phyloP scores from a whole-genome alignment of 2,797 vertebrate species.

The Scolopax rusticola region DNA sequence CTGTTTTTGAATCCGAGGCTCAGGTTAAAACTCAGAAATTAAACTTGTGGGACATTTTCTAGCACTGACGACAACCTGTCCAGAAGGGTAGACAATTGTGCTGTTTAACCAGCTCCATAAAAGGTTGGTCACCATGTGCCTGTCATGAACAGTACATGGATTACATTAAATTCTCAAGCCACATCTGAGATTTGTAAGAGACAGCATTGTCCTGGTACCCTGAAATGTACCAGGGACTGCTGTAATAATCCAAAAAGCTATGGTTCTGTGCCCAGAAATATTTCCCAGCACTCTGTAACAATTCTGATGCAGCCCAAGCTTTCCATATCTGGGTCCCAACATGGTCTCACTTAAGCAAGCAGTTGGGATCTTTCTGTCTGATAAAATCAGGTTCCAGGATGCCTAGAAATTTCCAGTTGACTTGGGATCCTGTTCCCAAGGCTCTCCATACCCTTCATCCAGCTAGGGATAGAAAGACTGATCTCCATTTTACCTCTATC shows the following conservation, averaged over 20 bases:
- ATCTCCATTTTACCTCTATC: background rate
- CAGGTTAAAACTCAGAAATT: background rate
- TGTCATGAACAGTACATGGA: background rate
- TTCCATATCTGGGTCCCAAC: background rate
- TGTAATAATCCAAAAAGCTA: background rate
- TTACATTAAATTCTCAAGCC: background rate
- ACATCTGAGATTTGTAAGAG: background rate
- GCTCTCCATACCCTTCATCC: background rate
- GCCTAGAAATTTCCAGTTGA: background rate
- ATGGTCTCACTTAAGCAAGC: background rate
- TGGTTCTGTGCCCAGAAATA: background rate
- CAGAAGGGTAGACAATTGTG: background rate
- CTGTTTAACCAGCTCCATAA: background rate
- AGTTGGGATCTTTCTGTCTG: background rate
- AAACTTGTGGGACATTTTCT: background rate
- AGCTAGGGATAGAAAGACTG: background rate
- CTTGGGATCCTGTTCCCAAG: background rate
- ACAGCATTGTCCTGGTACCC: background rate
- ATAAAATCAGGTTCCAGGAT: background rate
- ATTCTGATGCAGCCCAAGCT: background rate
- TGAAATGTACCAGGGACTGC: background rate
- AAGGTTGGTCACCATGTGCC: background rate
- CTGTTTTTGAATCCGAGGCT: background rate
- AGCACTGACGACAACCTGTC: background rate
- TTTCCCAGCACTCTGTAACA: background rate